A percentile compares a stretch with the other conserved stretches of the same genome.
Evolutionary conservation across 2,113 vertebrate genomes (phyloP).

Genomic region (Myodes glareolus): DNA sequence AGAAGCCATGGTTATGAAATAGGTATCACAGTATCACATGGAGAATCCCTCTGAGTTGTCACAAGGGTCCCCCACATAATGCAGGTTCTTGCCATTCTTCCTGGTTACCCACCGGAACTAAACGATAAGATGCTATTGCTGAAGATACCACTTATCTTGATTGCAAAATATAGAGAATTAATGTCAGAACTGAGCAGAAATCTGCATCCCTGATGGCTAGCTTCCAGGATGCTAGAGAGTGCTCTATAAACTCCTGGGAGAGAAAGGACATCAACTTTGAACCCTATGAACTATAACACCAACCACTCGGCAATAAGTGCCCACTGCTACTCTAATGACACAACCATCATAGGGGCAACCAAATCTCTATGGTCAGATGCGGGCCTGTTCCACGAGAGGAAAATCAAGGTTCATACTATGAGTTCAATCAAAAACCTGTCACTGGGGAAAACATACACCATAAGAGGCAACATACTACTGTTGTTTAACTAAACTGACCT

Average conservation of each 20-base stretch:
- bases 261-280: neutral
- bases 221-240: neutral
- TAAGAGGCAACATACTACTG: neutral
- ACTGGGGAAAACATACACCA: neutral
- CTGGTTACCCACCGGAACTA: neutral
- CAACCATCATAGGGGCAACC: neutral
- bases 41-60: neutral
- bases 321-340: neutral
- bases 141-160: neutral
- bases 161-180: neutral
- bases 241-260: neutral
- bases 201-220: neutral
- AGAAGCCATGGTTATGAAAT: neutral
- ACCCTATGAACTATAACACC: neutral
- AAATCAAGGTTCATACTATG: neutral
- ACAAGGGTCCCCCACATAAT: neutral
- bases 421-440: neutral
- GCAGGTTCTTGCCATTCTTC: neutral
- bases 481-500: neutral
- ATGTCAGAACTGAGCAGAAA: neutral
- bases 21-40: neutral
- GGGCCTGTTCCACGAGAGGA: neutral
- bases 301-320: neutral
- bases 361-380: neutral
- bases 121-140: neutral